Evolutionary conservation across 1,140 invertebrate species (phyloP).

Genomic region (Cotesia typhae): DNA sequence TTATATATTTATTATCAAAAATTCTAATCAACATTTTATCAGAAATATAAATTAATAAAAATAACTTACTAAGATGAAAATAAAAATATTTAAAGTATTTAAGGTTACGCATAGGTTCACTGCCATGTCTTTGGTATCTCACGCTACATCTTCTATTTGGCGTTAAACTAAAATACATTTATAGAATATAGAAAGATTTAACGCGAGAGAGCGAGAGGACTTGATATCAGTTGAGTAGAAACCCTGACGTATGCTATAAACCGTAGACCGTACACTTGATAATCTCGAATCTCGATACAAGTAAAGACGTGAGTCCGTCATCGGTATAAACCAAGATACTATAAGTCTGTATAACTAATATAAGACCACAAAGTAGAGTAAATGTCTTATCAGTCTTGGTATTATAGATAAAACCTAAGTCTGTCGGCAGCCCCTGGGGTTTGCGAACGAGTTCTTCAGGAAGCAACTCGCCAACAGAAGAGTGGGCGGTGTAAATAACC

Average conservation of each 20-base stretch:
- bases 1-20: too few species aligned
- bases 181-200: constrained; percentile 3
- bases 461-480: constrained; percentile 2
- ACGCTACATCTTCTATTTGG: constrained; percentile 39
- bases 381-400: constrained; percentile 2
- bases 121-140: constrained; percentile 40
- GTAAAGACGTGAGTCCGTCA: constrained; percentile 33
- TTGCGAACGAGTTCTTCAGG: constrained; percentile 12
- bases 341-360: background rate
- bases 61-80: background rate
- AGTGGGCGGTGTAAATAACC: constrained; percentile 9
- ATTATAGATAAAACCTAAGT: background rate
- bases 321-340: constrained; percentile 12
- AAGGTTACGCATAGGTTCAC: constrained; percentile 45
- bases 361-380: background rate
- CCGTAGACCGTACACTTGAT: constrained; percentile 1
- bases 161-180: background rate
- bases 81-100: constrained; percentile 36
- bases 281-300: constrained; percentile 25
- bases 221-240: too few species aligned
- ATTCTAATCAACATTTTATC: background rate
- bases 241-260: background rate
- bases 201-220: background rate
- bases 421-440: background rate
- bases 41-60: constrained; percentile 27